phyloP scores from a whole-genome alignment of 2,113 vertebrate species.

The Ictidomys tridecemlineatus region DNA sequence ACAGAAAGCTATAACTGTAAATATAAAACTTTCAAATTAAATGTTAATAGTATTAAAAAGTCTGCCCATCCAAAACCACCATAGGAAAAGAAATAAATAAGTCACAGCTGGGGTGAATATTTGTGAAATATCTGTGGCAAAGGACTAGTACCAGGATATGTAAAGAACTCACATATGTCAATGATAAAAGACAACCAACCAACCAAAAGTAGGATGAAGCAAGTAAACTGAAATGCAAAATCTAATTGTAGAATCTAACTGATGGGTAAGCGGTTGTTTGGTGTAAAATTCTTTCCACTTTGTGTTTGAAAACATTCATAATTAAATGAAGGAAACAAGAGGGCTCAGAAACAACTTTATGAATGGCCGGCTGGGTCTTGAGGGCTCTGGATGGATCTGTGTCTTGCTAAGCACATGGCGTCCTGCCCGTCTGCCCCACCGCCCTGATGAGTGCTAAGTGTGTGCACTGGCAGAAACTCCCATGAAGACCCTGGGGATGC shows the following conservation, averaged over 20 bases:
- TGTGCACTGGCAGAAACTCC: too few relatives aligned
- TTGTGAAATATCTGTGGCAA: neutral
- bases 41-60: neutral
- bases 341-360: neutral
- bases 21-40: neutral
- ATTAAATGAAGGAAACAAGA: neutral
- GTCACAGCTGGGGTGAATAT: neutral
- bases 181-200: neutral
- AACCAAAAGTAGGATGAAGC: neutral
- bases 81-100: neutral
- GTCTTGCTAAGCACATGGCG: too few relatives aligned
- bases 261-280: neutral
- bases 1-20: neutral
- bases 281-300: neutral
- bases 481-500: too few relatives aligned
- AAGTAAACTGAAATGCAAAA: neutral
- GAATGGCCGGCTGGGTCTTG: too few relatives aligned
- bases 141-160: neutral
- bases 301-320: neutral
- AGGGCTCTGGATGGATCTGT: too few relatives aligned
- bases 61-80: neutral
- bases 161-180: conserved; percentile 31
- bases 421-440: too few relatives aligned
- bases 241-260: neutral
- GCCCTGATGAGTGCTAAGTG: too few relatives aligned